Evolutionary conservation across 2,888 invertebrate species (phyloP), one percentile per base, ranked within the genome.

Genomic region (Thymelicus acteon): DNA sequence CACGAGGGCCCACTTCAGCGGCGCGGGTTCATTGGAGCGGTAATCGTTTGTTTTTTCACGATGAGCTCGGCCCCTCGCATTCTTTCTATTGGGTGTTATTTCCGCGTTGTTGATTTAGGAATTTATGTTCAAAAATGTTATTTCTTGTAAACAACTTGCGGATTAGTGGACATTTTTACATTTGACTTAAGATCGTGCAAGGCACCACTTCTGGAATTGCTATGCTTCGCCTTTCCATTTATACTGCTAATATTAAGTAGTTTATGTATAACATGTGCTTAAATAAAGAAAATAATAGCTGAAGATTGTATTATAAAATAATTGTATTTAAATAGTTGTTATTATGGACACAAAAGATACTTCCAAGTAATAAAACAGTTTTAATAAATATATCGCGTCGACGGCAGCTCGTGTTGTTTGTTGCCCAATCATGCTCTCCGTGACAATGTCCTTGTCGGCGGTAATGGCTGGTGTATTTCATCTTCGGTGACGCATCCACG

Each of bases 391-490:
- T 7, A 19, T 52, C 8, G 0, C 48, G n/a, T n/a, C 6, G 48
- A 44, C 12, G 8, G 44, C 44, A 12, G 12, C 44, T 10, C n/a
- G 52, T 52, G 52, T 15, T 19, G 52, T 52, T 52, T 19, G 52
- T 52, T 52, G 52, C 24, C 54, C 54, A 54, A 54, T 54, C 54
- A 15, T 19, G 54, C 12, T 54, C 24, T 13, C 6, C 19, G 37
- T 58, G 66, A 47, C 15, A n/a, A 60, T 60, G 67, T 67, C 67
- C 67, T 67, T 60, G 67, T 66, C 66, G 31, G 47, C n/a, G 58
- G 10, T 66, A 47, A 58, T 47, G n/a, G 66, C 47, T 37, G 57
- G 57, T 66, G 44, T 57, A 49, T 48, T n/a, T 60, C 60, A 15
- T 37, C 10, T 37, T 40, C 15, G 47, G 37, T 67, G 67, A 67